Evolutionary conservation across 2,113 vertebrate species (phyloP).

Genomic region (Charina bottae): DNA sequence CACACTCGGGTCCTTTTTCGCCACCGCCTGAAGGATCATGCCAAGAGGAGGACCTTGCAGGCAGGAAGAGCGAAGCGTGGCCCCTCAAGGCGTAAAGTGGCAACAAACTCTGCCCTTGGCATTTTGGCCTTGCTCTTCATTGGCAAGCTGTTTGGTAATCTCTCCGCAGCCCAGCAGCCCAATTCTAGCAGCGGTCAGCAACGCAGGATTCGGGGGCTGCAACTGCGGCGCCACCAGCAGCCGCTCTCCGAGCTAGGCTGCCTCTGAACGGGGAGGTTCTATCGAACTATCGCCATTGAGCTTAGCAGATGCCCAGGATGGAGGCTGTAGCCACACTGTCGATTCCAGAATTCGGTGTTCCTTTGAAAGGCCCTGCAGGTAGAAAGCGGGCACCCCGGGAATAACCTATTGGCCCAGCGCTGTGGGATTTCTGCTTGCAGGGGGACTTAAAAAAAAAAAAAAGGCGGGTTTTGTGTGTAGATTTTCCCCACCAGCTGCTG

Average conservation of each 20-base stretch:
- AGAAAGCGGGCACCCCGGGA: too few species aligned
- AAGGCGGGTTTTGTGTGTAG: too few species aligned
- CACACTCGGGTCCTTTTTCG: neutral
- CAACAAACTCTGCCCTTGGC: accelerated
- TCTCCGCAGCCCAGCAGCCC: neutral
- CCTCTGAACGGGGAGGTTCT: neutral
- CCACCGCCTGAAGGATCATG: too few species aligned
- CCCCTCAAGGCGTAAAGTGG: neutral
- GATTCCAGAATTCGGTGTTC: too few species aligned
- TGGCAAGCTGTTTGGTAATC: neutral
- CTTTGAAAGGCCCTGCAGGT: too few species aligned
- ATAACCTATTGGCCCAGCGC: too few species aligned
- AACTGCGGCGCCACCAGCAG: neutral
- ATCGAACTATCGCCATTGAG: accelerated
- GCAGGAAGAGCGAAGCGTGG: neutral
- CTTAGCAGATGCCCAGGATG: neutral
- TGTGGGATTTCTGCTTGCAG: too few species aligned
- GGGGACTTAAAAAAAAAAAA: too few species aligned
- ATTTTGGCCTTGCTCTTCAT: neutral
- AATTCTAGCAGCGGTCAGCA: neutral
- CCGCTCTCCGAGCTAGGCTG: neutral
- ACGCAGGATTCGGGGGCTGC: neutral
- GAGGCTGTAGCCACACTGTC: neutral
- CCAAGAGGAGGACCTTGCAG: too few species aligned
- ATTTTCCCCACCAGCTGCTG: too few species aligned